A percentile compares a stretch with the other conserved stretches of the same genome.
These are phyloP conservation scores for Lordiphosa andalusiaca DNA, from an alignment of 2,888 invertebrate species.

Conservation along the genomic window DNA sequence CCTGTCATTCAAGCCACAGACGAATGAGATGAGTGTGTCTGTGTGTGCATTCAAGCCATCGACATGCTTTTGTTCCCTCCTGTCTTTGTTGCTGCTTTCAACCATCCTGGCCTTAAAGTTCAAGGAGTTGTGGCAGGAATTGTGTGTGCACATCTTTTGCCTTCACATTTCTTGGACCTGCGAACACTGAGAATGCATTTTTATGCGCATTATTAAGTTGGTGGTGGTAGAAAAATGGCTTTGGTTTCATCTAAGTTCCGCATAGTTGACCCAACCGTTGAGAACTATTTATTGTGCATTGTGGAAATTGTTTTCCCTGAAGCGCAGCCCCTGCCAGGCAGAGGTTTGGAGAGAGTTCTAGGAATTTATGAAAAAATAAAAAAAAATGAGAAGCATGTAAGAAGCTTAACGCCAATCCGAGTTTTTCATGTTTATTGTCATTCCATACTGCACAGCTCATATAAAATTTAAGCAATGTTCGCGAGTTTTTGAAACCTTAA, in stretches of 20 bases:
- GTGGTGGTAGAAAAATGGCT: constrained; percentile 26
- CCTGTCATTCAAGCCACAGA: constrained; percentile 34
- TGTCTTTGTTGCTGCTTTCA: constrained; percentile 22
- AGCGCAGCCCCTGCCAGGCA: neutral
- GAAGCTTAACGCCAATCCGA: too few relatives aligned
- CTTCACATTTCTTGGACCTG: constrained; percentile 12
- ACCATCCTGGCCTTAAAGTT: constrained; percentile 43
- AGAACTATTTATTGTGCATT: constrained; percentile 34
- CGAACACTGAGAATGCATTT: constrained; percentile 41
- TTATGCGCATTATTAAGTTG: constrained; percentile 38
- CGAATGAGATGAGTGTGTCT: constrained; percentile 15
- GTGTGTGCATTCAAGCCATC: constrained; percentile 42
- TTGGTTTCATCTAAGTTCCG: constrained; percentile 26
- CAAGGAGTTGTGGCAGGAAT: constrained; percentile 44
- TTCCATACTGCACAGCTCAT: too few relatives aligned
- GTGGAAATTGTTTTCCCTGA: constrained; percentile 14
- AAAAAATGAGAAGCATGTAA: too few relatives aligned
- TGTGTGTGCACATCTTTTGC: constrained; percentile 15
- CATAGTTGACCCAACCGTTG: constrained; percentile 21
- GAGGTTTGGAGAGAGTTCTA: constrained; percentile 2
- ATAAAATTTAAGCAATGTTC: too few relatives aligned
- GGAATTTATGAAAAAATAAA: too few relatives aligned
- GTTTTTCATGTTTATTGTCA: too few relatives aligned
- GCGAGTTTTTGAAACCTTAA: too few relatives aligned
- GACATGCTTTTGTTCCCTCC: constrained; percentile 35